phyloP scores from a whole-genome alignment of 2,888 invertebrate species.

The Tricholauxania praeusta region DNA sequence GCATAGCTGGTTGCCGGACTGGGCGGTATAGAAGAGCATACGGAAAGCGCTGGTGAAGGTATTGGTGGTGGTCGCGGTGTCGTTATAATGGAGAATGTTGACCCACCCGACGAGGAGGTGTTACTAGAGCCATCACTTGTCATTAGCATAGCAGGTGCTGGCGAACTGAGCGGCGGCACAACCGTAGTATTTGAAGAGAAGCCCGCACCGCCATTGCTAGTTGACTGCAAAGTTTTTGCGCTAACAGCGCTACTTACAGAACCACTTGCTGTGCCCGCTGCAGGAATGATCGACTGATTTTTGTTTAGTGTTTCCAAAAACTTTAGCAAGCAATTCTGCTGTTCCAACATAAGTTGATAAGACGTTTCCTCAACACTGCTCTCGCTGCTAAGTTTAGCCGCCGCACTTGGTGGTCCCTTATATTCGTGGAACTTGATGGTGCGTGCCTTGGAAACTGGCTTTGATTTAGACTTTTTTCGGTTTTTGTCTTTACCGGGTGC shows the following conservation, averaged over 20 bases:
- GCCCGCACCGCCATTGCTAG: constrained; percentile 27
- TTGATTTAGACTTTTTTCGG: constrained; percentile 84
- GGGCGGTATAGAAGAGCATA: constrained; percentile 67
- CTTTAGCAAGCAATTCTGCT: constrained; percentile 89
- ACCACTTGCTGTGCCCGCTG: constrained; percentile 52
- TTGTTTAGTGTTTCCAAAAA: constrained; percentile 87
- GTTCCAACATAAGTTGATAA: constrained; percentile 91
- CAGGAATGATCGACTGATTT: constrained; percentile 83
- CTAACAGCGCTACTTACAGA: background rate
- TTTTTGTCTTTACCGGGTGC: constrained; percentile 83
- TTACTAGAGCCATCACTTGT: constrained; percentile 45
- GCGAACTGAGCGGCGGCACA: constrained; percentile 38
- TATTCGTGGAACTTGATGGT: constrained; percentile 98
- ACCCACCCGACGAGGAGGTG: constrained; percentile 47
- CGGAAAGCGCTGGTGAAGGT: constrained; percentile 71
- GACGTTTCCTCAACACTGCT: constrained; percentile 77
- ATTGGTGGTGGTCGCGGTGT: constrained; percentile 66
- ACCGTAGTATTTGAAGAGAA: background rate
- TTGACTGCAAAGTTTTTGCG: background rate
- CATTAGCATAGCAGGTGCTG: constrained; percentile 54
- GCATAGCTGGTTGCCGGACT: constrained; percentile 65
- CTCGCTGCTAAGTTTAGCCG: constrained; percentile 70
- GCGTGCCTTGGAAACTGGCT: constrained; percentile 83
- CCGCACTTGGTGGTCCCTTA: constrained; percentile 89
- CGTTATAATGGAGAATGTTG: constrained; percentile 57